Evolutionary conservation across 2,797 vertebrate species (phyloP).

Genomic region (Lutjanus campechanus): DNA sequence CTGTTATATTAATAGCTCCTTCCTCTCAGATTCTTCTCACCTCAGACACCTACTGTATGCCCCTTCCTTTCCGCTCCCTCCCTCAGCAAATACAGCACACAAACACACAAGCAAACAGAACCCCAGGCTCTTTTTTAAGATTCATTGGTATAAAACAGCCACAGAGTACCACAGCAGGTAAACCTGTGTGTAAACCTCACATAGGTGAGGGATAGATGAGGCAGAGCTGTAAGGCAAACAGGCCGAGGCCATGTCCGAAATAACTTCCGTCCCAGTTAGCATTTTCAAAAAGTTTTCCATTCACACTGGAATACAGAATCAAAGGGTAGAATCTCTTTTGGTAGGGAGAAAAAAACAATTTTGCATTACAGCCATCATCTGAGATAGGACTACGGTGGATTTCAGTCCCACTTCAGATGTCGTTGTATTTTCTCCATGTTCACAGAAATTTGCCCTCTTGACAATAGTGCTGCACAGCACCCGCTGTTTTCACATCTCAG

Average conservation of each 20-base stretch:
- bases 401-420: background rate
- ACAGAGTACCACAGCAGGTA: conserved; percentile 21
- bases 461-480: background rate
- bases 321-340: background rate
- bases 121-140: conserved; percentile 22
- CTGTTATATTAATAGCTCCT: conserved; percentile 63
- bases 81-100: conserved; percentile 46
- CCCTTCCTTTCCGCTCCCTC: conserved; percentile 44
- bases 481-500: background rate
- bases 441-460: background rate
- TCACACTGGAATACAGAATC: background rate
- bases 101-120: conserved; percentile 40
- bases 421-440: background rate
- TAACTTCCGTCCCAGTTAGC: background rate
- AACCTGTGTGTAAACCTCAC: conserved; percentile 32
- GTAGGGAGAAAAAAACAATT: background rate
- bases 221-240: conserved; percentile 39
- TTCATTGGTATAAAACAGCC: conserved; percentile 23
- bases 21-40: conserved; percentile 61
- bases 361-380: background rate
- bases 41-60: conserved; percentile 57
- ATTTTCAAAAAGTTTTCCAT: background rate
- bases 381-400: background rate
- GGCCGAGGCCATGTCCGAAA: conserved; percentile 1
- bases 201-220: conserved; percentile 23